A percentile compares a stretch with the other conserved stretches of the same genome.
Evolutionary conservation across 2,113 vertebrate genomes (phyloP).

Genomic region (Ochotona curzoniae): DNA sequence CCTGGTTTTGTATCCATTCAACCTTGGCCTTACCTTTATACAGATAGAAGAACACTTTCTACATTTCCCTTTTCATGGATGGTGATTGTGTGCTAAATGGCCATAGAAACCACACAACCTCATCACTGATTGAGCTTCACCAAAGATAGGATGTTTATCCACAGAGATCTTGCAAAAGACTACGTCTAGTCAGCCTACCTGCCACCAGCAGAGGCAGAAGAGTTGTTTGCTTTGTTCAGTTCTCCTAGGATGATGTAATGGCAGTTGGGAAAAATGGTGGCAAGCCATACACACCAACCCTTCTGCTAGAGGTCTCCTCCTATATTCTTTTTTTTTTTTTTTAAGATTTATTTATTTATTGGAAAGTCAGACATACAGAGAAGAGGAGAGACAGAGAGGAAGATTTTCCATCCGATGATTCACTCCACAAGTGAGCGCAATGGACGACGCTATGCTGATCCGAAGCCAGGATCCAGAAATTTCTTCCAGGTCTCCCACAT

Average conservation of each 20-base stretch:
- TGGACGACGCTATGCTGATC: no score
- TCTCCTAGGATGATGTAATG: not conserved
- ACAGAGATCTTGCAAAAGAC: not conserved
- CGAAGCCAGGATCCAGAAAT: no score
- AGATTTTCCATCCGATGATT: no score
- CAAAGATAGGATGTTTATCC: constrained; percentile 52
- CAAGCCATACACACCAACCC: not conserved
- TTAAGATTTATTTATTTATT: no score
- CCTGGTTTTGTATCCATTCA: not conserved
- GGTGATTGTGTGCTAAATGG: not conserved
- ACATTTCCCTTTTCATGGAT: constrained; percentile 56
- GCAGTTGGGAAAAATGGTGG: not conserved
- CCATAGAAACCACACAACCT: not conserved
- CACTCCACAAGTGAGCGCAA: no score
- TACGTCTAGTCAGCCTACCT: not conserved
- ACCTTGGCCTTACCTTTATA: constrained; percentile 25
- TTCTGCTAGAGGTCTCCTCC: no score
- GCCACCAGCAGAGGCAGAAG: not conserved
- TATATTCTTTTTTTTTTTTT: no score
- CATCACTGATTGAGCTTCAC: not conserved
- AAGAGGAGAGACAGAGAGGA: no score
- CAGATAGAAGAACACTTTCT: constrained; percentile 39
- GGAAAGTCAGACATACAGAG: no score
- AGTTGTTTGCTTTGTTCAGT: not conserved
- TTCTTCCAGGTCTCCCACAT: no score